Evolutionary conservation across 1,140 invertebrate genomes (phyloP).

Genomic region (Zaprionus taronus): DNA sequence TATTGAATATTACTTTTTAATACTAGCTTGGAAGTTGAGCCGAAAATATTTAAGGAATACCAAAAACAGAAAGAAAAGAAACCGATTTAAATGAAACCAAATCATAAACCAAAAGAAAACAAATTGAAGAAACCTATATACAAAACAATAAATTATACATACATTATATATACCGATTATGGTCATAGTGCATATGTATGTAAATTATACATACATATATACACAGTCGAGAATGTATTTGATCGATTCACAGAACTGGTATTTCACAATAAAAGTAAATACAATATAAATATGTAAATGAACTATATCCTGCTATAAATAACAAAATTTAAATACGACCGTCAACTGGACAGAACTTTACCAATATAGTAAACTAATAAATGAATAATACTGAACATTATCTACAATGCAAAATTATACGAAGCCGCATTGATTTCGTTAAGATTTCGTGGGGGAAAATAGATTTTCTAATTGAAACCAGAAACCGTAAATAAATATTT

Average conservation of each 20-base stretch:
- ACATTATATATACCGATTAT: conserved; percentile 22
- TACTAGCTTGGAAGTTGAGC: conserved; percentile 67
- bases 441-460: conserved; percentile 7
- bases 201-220: conserved; percentile 49
- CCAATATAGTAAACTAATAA: conserved; percentile 38
- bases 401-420: conserved; percentile 25
- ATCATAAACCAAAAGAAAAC: conserved; percentile 25
- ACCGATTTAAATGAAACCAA: conserved; percentile 10
- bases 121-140: conserved; percentile 30
- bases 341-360: conserved; percentile 47
- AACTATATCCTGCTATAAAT: conserved; percentile 68
- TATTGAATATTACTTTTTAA: conserved; percentile 76
- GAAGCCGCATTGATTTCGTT: not conserved
- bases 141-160: conserved; percentile 42
- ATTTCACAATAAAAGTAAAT: conserved; percentile 53
- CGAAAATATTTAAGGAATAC: conserved; percentile 51
- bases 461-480: conserved; percentile 21
- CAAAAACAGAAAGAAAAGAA: conserved; percentile 47
- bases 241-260: conserved; percentile 79
- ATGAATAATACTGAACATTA: conserved; percentile 35
- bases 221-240: conserved; percentile 50
- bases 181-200: conserved; percentile 35
- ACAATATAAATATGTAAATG: conserved; percentile 59
- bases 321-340: conserved; percentile 78
- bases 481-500: conserved; percentile 26